phyloP scores from a whole-genome alignment of 2,888 invertebrate species.

The Orchestes rusci region DNA sequence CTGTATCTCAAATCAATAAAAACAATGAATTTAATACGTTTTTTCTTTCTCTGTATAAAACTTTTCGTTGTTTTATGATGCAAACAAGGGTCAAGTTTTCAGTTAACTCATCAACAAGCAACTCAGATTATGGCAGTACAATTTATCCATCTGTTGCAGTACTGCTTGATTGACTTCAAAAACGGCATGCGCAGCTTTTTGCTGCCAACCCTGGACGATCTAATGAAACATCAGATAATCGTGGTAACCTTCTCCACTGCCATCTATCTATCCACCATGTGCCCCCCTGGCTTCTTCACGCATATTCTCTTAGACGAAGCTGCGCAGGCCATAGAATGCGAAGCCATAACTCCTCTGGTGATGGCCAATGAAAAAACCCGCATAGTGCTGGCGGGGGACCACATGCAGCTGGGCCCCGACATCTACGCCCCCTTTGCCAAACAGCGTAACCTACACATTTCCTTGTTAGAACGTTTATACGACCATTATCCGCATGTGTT shows the following conservation, averaged over 20 bases:
- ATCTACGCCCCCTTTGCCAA: constrained; percentile 68
- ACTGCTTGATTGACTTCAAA: constrained; percentile 60
- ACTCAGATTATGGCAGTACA: too few species aligned
- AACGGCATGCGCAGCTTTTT: constrained; percentile 54
- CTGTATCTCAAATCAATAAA: too few species aligned
- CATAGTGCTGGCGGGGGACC: constrained; percentile 77
- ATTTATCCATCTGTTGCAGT: too few species aligned
- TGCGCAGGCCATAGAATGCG: constrained; percentile 81
- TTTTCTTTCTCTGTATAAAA: too few species aligned
- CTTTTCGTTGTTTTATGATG: too few species aligned
- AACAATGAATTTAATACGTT: too few species aligned
- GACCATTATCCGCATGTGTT: constrained; percentile 63
- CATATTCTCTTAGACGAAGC: constrained; percentile 83
- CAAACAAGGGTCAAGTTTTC: too few species aligned
- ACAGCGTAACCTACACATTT: constrained; percentile 63
- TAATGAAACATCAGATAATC: constrained; percentile 62
- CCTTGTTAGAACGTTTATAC: constrained; percentile 69
- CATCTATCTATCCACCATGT: constrained; percentile 62
- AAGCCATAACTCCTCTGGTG: constrained; percentile 72
- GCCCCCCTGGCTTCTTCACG: constrained; percentile 63
- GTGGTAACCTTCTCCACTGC: constrained; percentile 76
- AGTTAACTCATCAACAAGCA: too few species aligned
- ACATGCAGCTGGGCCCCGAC: constrained; percentile 79
- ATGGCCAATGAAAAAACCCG: constrained; percentile 64
- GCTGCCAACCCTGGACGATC: constrained; percentile 63